These are phyloP conservation scores for Sphyrna mokarran DNA, from an alignment of 2,113 vertebrate species.

Conservation along the genomic window DNA sequence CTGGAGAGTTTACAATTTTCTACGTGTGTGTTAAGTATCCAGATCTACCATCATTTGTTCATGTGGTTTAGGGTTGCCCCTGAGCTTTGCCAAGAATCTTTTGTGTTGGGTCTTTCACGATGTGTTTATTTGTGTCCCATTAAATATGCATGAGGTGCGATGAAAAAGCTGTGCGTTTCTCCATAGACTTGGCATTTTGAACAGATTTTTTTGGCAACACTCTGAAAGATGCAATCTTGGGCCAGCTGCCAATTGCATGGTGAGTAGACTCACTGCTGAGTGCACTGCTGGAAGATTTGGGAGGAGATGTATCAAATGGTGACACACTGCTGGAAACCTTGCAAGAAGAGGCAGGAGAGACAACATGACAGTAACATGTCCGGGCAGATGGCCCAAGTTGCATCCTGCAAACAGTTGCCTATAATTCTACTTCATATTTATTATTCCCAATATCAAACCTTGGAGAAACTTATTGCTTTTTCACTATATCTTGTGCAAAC, in stretches of 20 bases:
- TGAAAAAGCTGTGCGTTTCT: too few relatives aligned
- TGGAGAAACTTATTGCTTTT: neutral
- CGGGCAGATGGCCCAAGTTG: neutral
- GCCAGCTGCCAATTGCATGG: neutral
- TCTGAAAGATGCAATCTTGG: too few relatives aligned
- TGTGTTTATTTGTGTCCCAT: too few relatives aligned
- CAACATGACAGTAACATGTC: neutral
- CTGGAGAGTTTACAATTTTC: neutral
- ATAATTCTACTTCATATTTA: neutral
- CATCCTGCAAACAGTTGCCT: neutral
- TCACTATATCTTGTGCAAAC: neutral
- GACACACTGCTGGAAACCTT: neutral
- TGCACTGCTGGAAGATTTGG: neutral
- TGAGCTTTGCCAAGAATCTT: neutral
- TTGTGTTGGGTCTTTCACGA: neutral
- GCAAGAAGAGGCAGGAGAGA: neutral
- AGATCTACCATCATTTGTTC: neutral
- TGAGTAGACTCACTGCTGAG: neutral
- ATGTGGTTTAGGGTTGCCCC: neutral
- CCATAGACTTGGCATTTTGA: too few relatives aligned
- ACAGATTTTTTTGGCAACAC: too few relatives aligned
- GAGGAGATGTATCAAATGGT: neutral
- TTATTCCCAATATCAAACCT: neutral
- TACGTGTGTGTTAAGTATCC: neutral
- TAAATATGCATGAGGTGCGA: too few relatives aligned